phyloP scores from a whole-genome alignment of 2,888 invertebrate species.

The Ectemnius cavifrons region DNA sequence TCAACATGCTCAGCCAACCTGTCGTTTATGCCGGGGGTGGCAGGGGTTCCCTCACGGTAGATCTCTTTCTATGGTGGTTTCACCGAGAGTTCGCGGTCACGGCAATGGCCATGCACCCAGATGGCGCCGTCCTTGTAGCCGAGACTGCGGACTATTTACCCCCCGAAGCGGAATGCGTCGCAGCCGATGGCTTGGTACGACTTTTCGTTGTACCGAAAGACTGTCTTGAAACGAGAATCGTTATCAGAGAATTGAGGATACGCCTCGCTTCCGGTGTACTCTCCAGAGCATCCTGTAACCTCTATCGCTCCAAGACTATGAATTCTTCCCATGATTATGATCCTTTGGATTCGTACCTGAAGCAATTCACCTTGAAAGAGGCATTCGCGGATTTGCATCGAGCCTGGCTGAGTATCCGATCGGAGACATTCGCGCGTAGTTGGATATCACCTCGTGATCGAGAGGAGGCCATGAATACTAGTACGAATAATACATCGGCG shows the following conservation, averaged over 20 bases:
- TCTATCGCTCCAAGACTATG: conserved; percentile 29
- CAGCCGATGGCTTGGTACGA: conserved; percentile 74
- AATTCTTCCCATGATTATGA: conserved; percentile 18
- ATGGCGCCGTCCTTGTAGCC: conserved; percentile 75
- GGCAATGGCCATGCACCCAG: conserved; percentile 77
- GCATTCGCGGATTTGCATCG: conserved; percentile 78
- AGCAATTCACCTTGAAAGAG: conserved; percentile 76
- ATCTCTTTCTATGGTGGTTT: conserved; percentile 79
- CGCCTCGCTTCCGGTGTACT: conserved; percentile 72
- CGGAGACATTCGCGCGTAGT: conserved; percentile 76
- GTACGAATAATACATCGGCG: conserved; percentile 10
- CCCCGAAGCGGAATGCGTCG: conserved; percentile 71
- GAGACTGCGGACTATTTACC: conserved; percentile 76
- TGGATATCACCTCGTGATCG: conserved; percentile 69
- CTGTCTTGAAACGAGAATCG: conserved; percentile 66
- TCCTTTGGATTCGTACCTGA: conserved; percentile 52
- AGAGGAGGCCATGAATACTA: conserved; percentile 41
- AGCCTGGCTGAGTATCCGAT: conserved; percentile 77
- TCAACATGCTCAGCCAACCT: conserved; percentile 79
- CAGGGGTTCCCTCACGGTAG: conserved; percentile 76
- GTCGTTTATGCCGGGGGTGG: conserved; percentile 79
- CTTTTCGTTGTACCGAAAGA: conserved; percentile 69
- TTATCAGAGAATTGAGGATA: conserved; percentile 74
- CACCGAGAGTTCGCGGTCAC: conserved; percentile 78
- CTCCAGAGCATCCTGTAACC: conserved; percentile 54